phyloP scores from a whole-genome alignment of 2,888 invertebrate genomes.

The Erannis defoliaria region DNA sequence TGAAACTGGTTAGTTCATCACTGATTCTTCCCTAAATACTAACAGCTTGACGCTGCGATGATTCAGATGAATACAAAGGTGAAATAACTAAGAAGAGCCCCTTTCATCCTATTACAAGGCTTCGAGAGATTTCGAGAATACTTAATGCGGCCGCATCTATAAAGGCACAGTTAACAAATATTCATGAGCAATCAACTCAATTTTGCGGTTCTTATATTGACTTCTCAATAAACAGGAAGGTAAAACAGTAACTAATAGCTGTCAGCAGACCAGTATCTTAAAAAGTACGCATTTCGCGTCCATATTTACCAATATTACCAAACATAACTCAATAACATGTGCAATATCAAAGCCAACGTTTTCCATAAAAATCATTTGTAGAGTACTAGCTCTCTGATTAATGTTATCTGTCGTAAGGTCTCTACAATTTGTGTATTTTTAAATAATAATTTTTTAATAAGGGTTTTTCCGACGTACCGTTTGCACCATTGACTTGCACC shows the following conservation, averaged over 20 bases:
- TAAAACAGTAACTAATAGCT: background rate
- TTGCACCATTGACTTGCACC: no score
- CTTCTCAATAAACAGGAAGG: background rate
- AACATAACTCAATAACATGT: background rate
- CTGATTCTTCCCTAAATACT: conserved; percentile 11
- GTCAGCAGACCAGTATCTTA: background rate
- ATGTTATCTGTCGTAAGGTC: no score
- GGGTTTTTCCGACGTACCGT: no score
- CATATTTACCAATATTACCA: no score
- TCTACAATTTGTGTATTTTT: no score
- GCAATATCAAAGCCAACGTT: background rate
- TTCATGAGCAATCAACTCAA: conserved; percentile 41
- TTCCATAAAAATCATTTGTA: background rate
- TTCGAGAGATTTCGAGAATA: conserved; percentile 27
- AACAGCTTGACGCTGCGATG: conserved; percentile 23
- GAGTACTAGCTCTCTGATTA: no score
- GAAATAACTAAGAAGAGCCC: conserved; percentile 13
- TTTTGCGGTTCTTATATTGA: conserved; percentile 16
- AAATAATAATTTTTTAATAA: no score
- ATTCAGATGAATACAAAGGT: conserved; percentile 26
- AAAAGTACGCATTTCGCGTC: no score
- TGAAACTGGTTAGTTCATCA: background rate
- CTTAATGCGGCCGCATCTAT: conserved; percentile 35
- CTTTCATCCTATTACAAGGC: conserved; percentile 14
- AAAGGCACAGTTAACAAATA: conserved; percentile 45